Evolutionary conservation across 2,888 invertebrate genomes (phyloP), one percentile per base, ranked within the genome.

Genomic region (Drosophila longiperda): DNA sequence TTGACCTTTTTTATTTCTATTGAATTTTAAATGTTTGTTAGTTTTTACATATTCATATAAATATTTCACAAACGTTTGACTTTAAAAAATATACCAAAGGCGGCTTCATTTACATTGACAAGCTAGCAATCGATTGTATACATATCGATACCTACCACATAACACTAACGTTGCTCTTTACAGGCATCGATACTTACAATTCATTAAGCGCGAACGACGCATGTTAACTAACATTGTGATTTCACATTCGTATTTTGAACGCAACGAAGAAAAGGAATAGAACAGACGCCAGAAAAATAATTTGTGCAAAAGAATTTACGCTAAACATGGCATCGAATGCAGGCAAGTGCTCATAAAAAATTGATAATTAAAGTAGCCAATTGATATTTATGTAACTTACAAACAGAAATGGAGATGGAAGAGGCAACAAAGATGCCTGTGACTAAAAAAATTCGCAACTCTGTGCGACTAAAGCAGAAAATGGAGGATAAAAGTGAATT

Each of bases 361-460:
- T n/a, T 12, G 4, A 6, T 33, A 5, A 26, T 7, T 20, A 5
- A 4, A 26, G 11, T 15, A 53, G 6, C 6, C 4, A 33, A 32
- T 12, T 40, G 23, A 23, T 12, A 12, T 53, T n/a, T 32, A 49
- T 29, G 17, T 23, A 20, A 23, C 15, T n/a, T 9, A 12, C 6
- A 12, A 48, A n/a, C 32, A 62, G 65, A 17, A 55, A 68, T 45
- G 23, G 34, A 65, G 52, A 60, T 32, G 20, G 45, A n/a, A 38
- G 40, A n/a, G 33, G 6, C 29, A 60, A 17, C 23, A 9, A 42
- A 26, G 7, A 83, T 78, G n/a, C 87, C 84, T 3, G 45, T 78
- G 29, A 60, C 65, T 0, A 78, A 34, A 12, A 78, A 75, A 48
- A 75, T 82, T 0, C 73, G 75, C 15, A 40, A 68, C 36, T 17